Evolutionary conservation across 2,113 vertebrate genomes (phyloP).

Genomic region (Myrmecophaga tridactyla): DNA sequence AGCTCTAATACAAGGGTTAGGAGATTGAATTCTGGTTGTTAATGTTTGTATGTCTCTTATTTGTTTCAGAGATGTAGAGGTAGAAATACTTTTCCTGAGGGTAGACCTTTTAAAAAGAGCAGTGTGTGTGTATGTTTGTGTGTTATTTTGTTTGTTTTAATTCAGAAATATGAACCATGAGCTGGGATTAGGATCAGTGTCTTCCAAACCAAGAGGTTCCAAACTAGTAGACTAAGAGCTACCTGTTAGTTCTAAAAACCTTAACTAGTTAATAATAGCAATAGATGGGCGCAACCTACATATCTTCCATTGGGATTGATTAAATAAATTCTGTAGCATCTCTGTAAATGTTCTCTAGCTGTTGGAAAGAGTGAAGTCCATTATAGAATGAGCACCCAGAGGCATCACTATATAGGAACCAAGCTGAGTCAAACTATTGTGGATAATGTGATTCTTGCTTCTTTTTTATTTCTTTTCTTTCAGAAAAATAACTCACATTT

Average conservation of each 20-base stretch:
- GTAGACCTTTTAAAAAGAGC: background rate
- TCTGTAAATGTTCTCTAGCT: background rate
- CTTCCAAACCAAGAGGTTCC: background rate
- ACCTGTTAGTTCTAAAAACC: background rate
- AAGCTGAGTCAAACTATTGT: no score
- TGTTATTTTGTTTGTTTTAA: background rate
- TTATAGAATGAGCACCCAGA: background rate
- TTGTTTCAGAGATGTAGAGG: background rate
- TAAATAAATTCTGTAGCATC: rapidly evolving
- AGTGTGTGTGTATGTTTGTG: no score
- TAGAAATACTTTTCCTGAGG: background rate
- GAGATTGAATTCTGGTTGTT: background rate
- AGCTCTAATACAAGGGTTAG: background rate
- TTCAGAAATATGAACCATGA: background rate
- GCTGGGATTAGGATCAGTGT: background rate
- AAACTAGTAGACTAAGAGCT: background rate
- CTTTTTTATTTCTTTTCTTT: background rate
- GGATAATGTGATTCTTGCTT: background rate
- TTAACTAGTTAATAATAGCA: background rate
- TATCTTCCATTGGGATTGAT: background rate
- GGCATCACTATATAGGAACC: rapidly evolving
- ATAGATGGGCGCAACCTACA: background rate
- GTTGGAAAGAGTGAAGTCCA: rapidly evolving
- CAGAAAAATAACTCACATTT: background rate
- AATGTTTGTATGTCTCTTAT: background rate